Percentiles rank a stretch among this genome's conserved stretches.
These are phyloP conservation scores for Temnothorax rugatulus DNA, from an alignment of 2,888 invertebrate genomes.

Conservation along the genomic window DNA sequence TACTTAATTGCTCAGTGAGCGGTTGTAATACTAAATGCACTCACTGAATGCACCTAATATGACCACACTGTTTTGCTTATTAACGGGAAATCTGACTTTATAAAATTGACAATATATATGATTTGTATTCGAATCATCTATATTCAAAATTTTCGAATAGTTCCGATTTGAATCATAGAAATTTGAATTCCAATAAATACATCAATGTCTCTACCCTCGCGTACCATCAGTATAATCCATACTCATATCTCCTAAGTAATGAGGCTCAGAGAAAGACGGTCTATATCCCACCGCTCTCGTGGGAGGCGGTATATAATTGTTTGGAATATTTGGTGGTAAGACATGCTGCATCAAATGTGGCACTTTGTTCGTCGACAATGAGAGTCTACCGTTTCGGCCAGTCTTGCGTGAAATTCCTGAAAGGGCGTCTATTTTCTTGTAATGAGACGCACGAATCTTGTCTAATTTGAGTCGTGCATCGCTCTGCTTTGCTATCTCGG, in stretches of 20 bases:
- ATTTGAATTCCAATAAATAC: background rate
- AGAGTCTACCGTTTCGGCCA: slow-evolving; percentile 87
- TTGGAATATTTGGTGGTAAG: slow-evolving; percentile 67
- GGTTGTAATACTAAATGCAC: too few relatives aligned
- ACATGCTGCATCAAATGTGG: slow-evolving; percentile 63
- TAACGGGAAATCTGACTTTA: too few relatives aligned
- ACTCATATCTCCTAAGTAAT: slow-evolving; percentile 78
- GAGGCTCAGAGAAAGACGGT: slow-evolving; percentile 77
- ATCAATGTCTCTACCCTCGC: background rate
- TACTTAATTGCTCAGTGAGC: too few relatives aligned
- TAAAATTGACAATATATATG: too few relatives aligned
- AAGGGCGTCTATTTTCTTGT: slow-evolving; percentile 84
- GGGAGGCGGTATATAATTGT: slow-evolving; percentile 73
- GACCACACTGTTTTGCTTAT: too few relatives aligned
- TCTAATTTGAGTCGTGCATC: slow-evolving; percentile 92
- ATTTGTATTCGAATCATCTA: too few relatives aligned
- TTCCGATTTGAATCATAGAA: too few relatives aligned
- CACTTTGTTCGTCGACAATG: slow-evolving; percentile 87
- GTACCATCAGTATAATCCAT: slow-evolving; percentile 81
- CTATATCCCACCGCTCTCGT: slow-evolving; percentile 78
- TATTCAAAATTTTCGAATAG: too few relatives aligned
- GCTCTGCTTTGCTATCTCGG: slow-evolving; percentile 91
- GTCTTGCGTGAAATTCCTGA: slow-evolving; percentile 87
- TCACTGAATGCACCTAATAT: too few relatives aligned
- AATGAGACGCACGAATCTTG: slow-evolving; percentile 87